Evolutionary conservation across 2,888 invertebrate genomes (phyloP), one percentile per base, ranked within the genome.

Genomic region (Hyles lineata): DNA sequence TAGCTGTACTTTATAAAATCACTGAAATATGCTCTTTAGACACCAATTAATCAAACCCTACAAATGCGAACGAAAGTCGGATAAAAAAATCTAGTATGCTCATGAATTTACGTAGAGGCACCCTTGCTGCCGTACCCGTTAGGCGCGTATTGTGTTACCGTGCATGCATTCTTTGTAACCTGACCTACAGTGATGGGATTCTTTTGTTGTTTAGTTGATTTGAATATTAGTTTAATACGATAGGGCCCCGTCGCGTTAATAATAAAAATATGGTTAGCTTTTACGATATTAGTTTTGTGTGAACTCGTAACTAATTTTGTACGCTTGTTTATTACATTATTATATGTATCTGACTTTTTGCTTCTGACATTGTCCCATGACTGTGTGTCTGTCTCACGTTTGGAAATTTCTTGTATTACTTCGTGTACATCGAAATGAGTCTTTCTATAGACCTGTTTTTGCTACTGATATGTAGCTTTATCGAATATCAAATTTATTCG

Each of bases 221-320:
- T 93, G 90, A 94, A 93, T 94, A 92, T 92, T 89, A 89, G 90
- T 89, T 88, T 88, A 90, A 90, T 90, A 86, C 87, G 89, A 90
- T 88, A 87, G 87, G 87, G 83, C 84, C 85, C 84, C 81, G 85
- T 83, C 85, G 82, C 88, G 88, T 88, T 88, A 86, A 84, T 85
- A 85, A 79, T 77, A 74, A 77, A 76, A 76, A 79, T 74, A 77
- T 79, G 77, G 69, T 35, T 72, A 25, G 73, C 71, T 67, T 35
- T 35, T 55, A 55, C 19, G 19, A 23, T 62, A 69, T 61, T 61
- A 62, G 8, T 8, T 62, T 52, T 62, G 29, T 21, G 29, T 21
- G 15, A 52, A 71, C 35, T 60, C 61, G 61, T 50, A 25, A 61
- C 15, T 43, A 59, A 70, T 43, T 70, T 70, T 35, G 15, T 35